Conservation (phyloP, 2,113 vertebrate genomes). For the Corythoichthys haematopterus region DNA sequence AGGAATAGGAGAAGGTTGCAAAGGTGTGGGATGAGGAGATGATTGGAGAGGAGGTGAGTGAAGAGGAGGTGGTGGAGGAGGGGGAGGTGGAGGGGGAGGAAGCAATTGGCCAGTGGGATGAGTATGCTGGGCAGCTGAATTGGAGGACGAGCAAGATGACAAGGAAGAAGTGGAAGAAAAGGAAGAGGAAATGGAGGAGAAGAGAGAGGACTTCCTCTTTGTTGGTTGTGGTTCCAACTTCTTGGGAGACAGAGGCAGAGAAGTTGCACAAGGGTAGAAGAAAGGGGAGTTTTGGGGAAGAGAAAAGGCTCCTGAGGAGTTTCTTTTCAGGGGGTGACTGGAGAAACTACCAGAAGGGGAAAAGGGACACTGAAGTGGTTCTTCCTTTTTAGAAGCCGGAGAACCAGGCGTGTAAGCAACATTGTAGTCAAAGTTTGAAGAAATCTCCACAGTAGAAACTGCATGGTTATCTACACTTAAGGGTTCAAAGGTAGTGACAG, state of each 20-base stretch:
- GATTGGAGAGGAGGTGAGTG: not conserved
- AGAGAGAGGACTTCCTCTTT: slow-evolving; percentile 88
- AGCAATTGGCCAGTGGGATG: slow-evolving; percentile 16
- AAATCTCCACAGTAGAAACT: not conserved
- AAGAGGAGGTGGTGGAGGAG: not conserved
- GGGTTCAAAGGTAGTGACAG: slow-evolving; percentile 46
- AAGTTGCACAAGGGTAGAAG: slow-evolving; percentile 61
- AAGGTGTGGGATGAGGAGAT: not conserved
- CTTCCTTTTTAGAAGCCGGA: slow-evolving; percentile 21
- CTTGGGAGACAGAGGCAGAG: not conserved
- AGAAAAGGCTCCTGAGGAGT: slow-evolving; percentile 71
- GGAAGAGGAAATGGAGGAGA: slow-evolving; percentile 78
- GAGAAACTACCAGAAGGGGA: slow-evolving; percentile 90
- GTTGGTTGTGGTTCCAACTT: slow-evolving; percentile 85
- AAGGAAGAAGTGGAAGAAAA: slow-evolving; percentile 83
- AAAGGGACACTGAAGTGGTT: slow-evolving; percentile 71
- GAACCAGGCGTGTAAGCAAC: not conserved
- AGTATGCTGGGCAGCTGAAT: slow-evolving; percentile 58
- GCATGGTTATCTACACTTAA: slow-evolving; percentile 2
- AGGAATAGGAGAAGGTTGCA: not conserved
- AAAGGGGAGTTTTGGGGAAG: slow-evolving; percentile 30
- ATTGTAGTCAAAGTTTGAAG: not conserved
- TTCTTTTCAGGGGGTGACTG: slow-evolving; percentile 85
- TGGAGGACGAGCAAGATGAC: slow-evolving; percentile 79
- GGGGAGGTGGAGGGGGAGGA: slow-evolving; percentile 24